A percentile compares a stretch with the other conserved stretches of the same genome.
Conservation (phyloP, 2,113 vertebrate species). For the Centropus bengalensis region DNA sequence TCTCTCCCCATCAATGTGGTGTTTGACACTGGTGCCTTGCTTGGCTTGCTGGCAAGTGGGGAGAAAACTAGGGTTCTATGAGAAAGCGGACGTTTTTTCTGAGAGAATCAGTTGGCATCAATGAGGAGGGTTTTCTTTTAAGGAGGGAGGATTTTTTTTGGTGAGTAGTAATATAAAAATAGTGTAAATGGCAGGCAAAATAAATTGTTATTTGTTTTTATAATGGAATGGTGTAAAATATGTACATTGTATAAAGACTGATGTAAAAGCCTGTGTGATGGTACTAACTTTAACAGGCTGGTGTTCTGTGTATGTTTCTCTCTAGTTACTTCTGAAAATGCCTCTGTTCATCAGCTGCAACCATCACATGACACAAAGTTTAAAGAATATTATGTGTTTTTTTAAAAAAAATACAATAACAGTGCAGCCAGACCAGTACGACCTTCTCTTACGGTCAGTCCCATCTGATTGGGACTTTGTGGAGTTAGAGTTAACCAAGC, state of each 20-base stretch:
- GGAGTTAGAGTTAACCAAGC: neutral
- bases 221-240: neutral
- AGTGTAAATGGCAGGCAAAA: neutral
- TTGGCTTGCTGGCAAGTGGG: neutral
- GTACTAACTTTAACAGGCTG: neutral
- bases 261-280: neutral
- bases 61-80: neutral
- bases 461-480: neutral
- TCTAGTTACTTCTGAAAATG: neutral
- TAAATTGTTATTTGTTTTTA: neutral
- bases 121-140: neutral
- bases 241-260: rapidly evolving
- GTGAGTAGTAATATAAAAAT: neutral
- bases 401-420: neutral
- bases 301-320: neutral
- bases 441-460: neutral
- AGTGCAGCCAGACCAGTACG: neutral
- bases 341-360: neutral
- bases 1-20: rapidly evolving
- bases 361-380: neutral
- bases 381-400: neutral
- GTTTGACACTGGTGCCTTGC: neutral
- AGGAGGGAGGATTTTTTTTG: neutral
- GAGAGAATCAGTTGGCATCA: neutral
- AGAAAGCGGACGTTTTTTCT: neutral